Evolutionary conservation across 2,797 vertebrate genomes (phyloP), one percentile per base, ranked within the genome.

Genomic region (Periparus ater): DNA sequence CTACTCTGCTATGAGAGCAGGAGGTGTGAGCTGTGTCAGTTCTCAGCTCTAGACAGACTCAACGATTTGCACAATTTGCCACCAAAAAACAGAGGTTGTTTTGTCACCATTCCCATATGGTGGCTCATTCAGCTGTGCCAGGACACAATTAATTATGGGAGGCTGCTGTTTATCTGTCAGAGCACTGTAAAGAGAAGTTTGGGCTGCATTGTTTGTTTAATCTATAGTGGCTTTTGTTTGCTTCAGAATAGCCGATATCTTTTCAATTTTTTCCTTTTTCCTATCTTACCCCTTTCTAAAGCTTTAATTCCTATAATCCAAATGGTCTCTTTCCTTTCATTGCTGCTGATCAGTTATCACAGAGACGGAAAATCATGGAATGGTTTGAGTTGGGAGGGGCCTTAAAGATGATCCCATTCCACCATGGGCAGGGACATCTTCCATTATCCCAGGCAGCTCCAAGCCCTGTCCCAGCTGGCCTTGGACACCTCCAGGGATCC

Each of bases 101-200:
- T 94, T 96, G 92, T 96, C 93, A 91, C 67, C 86, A 79, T 74
- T 95, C 81, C 5, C 96, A 80, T 93, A 81, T 82, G 95, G 88
- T 67, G 76, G 66, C 80, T 96, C 50, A 51, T 91, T 92, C 34
- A 27, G 76, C 88, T 92, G 23, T 77, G 91, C 87, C 70, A 51
- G 95, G 88, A 87, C 77, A 53, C 90, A 84, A 85, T 96, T 90
- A 96, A 95, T 96, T 96, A 26, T 91, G 76, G 71, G 92, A 93
- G 87, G 44, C 90, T 93, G 88, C 95, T 95, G 91, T 93, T 93
- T 92, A 38, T 94, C 91, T 93, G 93, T 86, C 96, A 95, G 76
- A 92, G 73, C 65, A 4, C 91, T 36, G 60, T 13, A 57, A 89
- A 75, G 96, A 71, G 71, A 75, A 82, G 50, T 84, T 78, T 6